Base-by-base conservation (phyloP, 2,888 invertebrate genomes). In the Hirtodrosophila histrioides region DNA sequence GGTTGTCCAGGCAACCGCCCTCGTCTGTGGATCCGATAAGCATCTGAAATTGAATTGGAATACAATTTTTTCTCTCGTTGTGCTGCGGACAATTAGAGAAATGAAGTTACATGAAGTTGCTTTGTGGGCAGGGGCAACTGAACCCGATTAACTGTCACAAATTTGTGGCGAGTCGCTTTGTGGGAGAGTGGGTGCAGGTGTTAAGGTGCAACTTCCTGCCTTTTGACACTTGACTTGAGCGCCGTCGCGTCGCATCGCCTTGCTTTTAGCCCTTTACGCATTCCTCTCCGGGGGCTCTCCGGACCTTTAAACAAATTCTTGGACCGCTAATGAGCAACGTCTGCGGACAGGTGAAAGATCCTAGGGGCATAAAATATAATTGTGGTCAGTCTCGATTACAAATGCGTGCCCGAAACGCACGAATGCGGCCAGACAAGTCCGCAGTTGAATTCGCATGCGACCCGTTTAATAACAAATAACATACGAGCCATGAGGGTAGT, bases 321-420 rank as follows among this genome's bases (percentile, higher is more conserved):
- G 36, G 31, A 39, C 31, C 57, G 62, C 64, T 82, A 86, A 82
- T 84, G 82, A 84, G 81, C 51, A 24, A 37, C 48, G 62, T 62
- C 63, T 75, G 65, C 37, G 53, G 61, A 67, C 77, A 78, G 81
- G 63, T 78, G 78, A 62, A 73, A 43, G 54, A 23, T 37, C 58
- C 43, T 44, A 27, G 43, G 45, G 37, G 45, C 33, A 49, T 27
- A 40, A 64, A 8, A 46, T 56, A 67, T 60, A 74, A 78, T 81
- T 84, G 85, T 71, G 87, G 85, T 71, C 86, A 71, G 78, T 78
- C 86, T 83, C 85, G 78, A 84, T 83, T 84, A 76, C 82, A 76
- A 62, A 68, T 65, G 67, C 61, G 64, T 74, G 69, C 24, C 40
- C 37, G 70, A 51, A 80, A 66, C 70, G 78, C 74, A 77, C 81